Evolutionary conservation across 2,797 vertebrate genomes (phyloP), one percentile per base, ranked within the genome.

Genomic region (Sebastes matsubarae): DNA sequence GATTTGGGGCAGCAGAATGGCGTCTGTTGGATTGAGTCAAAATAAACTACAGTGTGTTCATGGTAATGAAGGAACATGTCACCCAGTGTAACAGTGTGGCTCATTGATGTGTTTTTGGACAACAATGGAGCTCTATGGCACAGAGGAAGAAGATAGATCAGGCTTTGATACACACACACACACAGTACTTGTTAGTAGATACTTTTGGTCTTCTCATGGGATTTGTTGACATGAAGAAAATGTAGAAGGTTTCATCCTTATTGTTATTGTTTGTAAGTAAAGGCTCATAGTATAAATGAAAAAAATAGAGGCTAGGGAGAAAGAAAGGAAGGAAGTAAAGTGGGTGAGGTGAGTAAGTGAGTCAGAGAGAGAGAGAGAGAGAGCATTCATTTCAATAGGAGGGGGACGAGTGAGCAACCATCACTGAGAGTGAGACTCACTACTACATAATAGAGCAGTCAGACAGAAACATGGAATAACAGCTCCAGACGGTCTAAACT

Each of bases 291-390:
- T 18, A 11, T 22, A 24, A 68, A 68, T 16, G 3, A 50, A 30
- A 34, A 34, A 36, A 32, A 54, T 6, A 5, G 8, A 36, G 6
- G 13, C 24, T 50, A 24, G 1, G 2, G 25, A 13, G 42, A 60
- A 50, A 29, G 58, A 30, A 30, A 74, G 68, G 69, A 72, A 78
- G 78, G 76, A 75, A 84, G 30, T 36, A 10, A 61, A 72, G 32
- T 18, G 61, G 65, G 67, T 27, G 68, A 68, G 46, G 46, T n/a
- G 57, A 58, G 64, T 36, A 52, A 73, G 72, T 5, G 25, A 54
- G 68, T 11, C 22, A 65, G 52, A 30, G 46, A 54, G 52, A 30
- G 68, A 34, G 52, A 32, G 57, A 54, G 52, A 30, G 46, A 2
- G n/a, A 36, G 14, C 54, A 66, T 67, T 25, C 14, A 24, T 46